Conservation (phyloP, 2,113 vertebrate species). For the Platichthys stellatus region DNA sequence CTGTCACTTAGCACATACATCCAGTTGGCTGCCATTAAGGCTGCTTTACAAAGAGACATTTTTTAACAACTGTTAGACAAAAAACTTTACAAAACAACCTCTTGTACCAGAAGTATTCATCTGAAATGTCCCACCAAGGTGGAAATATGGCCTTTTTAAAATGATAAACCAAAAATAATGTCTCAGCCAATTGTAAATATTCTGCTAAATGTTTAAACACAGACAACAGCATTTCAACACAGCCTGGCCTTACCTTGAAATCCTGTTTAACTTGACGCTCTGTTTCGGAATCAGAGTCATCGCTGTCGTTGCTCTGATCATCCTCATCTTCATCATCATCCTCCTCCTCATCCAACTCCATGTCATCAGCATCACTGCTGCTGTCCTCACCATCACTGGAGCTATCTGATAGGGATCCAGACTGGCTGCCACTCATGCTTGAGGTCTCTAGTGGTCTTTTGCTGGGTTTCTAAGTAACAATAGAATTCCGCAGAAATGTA, state of each 20-base stretch:
- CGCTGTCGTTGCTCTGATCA: conserved; percentile 88
- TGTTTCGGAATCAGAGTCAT: conserved; percentile 89
- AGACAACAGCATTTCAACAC: background rate
- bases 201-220: background rate
- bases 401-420: conserved; percentile 90
- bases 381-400: conserved; percentile 88
- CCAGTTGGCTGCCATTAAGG: conserved; percentile 38
- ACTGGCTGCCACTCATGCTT: conserved; percentile 92
- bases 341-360: conserved; percentile 89
- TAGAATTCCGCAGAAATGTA: background rate
- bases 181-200: background rate
- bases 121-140: background rate
- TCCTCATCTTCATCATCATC: conserved; percentile 79
- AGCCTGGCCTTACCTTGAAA: conserved; percentile 81
- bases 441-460: conserved; percentile 88
- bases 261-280: conserved; percentile 84
- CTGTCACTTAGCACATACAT: conserved; percentile 60
- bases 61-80: background rate
- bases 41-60: conserved; percentile 36
- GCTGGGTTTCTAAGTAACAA: conserved; percentile 81
- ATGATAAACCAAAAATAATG: no score
- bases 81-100: background rate
- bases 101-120: background rate
- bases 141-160: background rate
- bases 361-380: conserved; percentile 90